phyloP scores from a whole-genome alignment of 2,113 vertebrate genomes.

The Corythaeola cristata region DNA sequence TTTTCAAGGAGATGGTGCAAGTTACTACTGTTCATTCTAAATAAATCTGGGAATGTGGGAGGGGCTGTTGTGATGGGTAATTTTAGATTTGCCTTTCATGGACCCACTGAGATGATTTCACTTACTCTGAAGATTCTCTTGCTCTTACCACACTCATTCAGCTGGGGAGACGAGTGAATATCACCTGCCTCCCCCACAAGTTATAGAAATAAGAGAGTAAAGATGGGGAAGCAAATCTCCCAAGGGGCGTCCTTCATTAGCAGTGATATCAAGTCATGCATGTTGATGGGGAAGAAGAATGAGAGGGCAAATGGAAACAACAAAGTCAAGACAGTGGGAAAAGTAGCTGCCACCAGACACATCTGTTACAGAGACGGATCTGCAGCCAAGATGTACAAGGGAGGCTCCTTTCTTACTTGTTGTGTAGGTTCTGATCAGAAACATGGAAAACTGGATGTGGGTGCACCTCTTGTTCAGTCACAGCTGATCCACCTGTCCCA shows the following conservation, averaged over 20 bases:
- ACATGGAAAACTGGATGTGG: background rate
- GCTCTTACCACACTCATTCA: background rate
- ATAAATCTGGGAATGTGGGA: slow-evolving; percentile 30
- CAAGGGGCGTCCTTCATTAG: background rate
- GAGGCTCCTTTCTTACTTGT: background rate
- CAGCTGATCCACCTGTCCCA: background rate
- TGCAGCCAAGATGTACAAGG: background rate
- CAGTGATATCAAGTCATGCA: background rate
- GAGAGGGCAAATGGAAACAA: background rate
- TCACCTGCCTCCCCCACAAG: background rate
- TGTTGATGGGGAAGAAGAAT: background rate
- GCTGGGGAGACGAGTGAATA: background rate
- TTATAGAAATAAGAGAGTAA: background rate
- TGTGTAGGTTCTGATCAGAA: background rate
- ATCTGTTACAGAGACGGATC: background rate
- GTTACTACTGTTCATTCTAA: slow-evolving; percentile 24
- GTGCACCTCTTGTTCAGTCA: background rate
- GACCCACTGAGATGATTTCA: background rate
- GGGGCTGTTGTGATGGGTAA: background rate
- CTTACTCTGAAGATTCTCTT: slow-evolving; percentile 7
- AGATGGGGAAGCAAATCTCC: background rate
- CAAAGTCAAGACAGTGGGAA: background rate
- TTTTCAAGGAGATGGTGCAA: slow-evolving; percentile 13
- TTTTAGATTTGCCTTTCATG: slow-evolving; percentile 4
- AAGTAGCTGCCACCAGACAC: background rate